Percentiles rank a stretch among this genome's conserved stretches.
Conservation (phyloP, 2,113 vertebrate genomes). For the Dromaius novaehollandiae region DNA sequence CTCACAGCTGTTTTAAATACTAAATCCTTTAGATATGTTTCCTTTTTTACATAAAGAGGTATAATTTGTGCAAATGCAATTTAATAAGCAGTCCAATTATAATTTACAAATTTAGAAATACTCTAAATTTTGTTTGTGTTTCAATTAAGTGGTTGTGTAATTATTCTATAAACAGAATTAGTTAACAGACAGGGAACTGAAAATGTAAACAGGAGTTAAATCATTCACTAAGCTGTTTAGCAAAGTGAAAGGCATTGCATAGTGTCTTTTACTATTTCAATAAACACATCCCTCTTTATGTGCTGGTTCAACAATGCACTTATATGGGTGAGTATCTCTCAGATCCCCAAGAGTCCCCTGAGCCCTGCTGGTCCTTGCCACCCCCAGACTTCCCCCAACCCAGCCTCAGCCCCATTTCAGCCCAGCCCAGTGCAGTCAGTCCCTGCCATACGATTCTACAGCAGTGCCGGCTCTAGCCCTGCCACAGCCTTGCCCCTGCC, state of each 20-base stretch:
- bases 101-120: constrained; percentile 51
- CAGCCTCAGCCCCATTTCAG: accelerated
- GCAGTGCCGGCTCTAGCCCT: accelerated
- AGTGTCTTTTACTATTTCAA: not conserved
- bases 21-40: constrained; percentile 9
- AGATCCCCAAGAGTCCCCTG: accelerated
- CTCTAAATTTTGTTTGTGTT: constrained; percentile 53
- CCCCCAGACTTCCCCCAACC: accelerated
- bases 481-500: not conserved
- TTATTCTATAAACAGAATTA: constrained; percentile 56
- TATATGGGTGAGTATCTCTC: not conserved
- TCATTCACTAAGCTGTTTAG: not conserved
- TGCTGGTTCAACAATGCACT: not conserved
- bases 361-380: not conserved
- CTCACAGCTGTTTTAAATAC: constrained; percentile 5
- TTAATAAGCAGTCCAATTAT: constrained; percentile 57
- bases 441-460: accelerated
- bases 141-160: constrained; percentile 51
- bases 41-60: constrained; percentile 38
- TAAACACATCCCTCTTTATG: accelerated
- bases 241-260: not conserved
- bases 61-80: constrained; percentile 48
- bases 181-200: not conserved
- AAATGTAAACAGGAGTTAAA: constrained; percentile 3
- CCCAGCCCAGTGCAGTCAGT: accelerated